Evolutionary conservation across 2,113 vertebrate species (phyloP).

Genomic region (Otolemur garnettii): DNA sequence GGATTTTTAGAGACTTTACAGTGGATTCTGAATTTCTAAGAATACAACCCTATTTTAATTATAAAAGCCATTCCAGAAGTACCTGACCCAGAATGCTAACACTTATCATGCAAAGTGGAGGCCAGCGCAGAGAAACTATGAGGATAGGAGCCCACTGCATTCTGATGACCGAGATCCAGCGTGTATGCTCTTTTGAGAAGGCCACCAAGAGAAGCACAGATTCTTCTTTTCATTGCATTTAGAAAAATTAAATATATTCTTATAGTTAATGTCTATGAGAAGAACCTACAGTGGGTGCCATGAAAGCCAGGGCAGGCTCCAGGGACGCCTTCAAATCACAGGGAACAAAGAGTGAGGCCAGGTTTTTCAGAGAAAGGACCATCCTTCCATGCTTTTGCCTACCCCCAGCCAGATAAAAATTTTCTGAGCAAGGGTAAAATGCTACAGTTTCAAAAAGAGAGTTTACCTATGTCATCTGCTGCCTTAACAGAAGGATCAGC

Average conservation of each 20-base stretch:
- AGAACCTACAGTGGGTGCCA: not conserved
- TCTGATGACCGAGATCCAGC: not conserved
- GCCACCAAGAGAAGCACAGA: not conserved
- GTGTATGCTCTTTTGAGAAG: not conserved
- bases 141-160: not conserved
- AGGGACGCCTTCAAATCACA: not conserved
- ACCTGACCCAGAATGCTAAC: not conserved
- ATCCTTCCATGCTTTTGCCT: not conserved
- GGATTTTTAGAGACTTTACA: not conserved
- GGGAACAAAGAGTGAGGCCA: fast-evolving
- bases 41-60: not conserved
- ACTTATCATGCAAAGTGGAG: not conserved
- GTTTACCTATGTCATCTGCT: not conserved
- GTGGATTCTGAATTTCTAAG: not conserved
- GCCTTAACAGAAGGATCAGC: not conserved
- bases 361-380: not conserved
- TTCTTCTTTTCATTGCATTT: not conserved
- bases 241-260: not conserved
- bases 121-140: too few species aligned
- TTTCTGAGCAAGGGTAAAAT: not conserved
- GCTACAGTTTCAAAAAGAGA: not conserved
- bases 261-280: not conserved
- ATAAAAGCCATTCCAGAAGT: not conserved
- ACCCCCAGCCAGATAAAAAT: not conserved
- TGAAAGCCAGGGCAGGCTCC: not conserved